Base-by-base conservation (phyloP, 23 tunicate species). In the Ciona savignyi region DNA sequence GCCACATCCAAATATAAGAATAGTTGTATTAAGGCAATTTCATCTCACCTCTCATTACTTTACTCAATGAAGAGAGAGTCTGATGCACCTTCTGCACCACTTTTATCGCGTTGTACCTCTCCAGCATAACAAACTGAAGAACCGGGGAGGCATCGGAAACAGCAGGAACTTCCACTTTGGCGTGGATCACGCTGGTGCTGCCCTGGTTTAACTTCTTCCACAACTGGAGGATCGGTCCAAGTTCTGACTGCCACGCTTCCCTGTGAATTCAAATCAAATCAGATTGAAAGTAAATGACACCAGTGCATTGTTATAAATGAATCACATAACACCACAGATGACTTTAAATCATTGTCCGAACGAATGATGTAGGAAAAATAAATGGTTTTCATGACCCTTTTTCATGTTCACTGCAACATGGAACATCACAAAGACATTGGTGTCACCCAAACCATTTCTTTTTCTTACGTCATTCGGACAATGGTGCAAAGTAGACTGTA, bases 181-280 rank as follows among this genome's bases (percentile, higher is more conserved):
- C 62, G 32, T 90, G 89, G 9, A 90, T 74, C 3, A 90, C 77
- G 75, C 72, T 81, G 26, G 61, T 66, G 26, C 76, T 69, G 6
- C 89, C 89, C 60, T 90, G 97, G 78, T 90, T 90, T 29, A 89
- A 51, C 25, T 72, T 70, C 66, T 91, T 91, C 97, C 97, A 91
- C 67, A 80, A 27, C 32, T 76, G 81, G 2, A 91, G 79, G 23
- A 91, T 71, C 0, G 97, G 91, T 0, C 83, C 80, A n/a, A 91
- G 78, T 51, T 90, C 97, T 24, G 74, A 30, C 29, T 74, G 70
- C 97, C 97, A 90, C 15, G 85, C 82, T 68, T 90, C 97, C 68
- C 97, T 80, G 73, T 33, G 28, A n/a, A n/a, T n/a, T n/a, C n/a
- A n/a, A n/a, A n/a, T n/a, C n/a, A n/a, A n/a, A n/a, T n/a, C n/a